Evolutionary conservation across 2,113 vertebrate genomes (phyloP).

Genomic region (Leuciscus idus): DNA sequence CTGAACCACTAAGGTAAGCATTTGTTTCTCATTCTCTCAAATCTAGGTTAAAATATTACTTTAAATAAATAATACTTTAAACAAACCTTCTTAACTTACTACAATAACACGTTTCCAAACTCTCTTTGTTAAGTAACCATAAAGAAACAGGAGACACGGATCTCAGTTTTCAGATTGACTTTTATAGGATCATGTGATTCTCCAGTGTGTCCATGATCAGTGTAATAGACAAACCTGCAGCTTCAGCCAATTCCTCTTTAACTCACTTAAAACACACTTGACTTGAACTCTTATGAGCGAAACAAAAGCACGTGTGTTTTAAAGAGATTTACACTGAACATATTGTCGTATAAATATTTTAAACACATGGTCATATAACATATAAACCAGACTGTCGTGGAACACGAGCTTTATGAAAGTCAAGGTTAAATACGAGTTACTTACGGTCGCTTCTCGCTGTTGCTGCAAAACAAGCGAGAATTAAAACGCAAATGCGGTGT

Average conservation of each 20-base stretch:
- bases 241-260: background rate
- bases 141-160: background rate
- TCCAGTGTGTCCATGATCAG: background rate
- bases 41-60: background rate
- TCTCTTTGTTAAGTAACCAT: background rate
- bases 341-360: background rate
- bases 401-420: background rate
- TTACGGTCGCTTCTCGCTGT: constrained; percentile 20
- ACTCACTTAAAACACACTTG: background rate
- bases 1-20: too few species aligned
- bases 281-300: background rate
- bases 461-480: background rate
- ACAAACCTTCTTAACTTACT: background rate
- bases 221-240: background rate
- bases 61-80: background rate
- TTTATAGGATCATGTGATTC: background rate
- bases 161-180: background rate
- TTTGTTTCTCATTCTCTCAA: background rate
- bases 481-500: background rate
- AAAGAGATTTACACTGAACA: background rate
- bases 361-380: background rate
- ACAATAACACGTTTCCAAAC: too few species aligned
- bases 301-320: background rate
- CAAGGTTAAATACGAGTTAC: background rate
- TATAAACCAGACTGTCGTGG: background rate